Base-by-base conservation (phyloP, 1,140 invertebrate genomes). In the Drusus annulatus region DNA sequence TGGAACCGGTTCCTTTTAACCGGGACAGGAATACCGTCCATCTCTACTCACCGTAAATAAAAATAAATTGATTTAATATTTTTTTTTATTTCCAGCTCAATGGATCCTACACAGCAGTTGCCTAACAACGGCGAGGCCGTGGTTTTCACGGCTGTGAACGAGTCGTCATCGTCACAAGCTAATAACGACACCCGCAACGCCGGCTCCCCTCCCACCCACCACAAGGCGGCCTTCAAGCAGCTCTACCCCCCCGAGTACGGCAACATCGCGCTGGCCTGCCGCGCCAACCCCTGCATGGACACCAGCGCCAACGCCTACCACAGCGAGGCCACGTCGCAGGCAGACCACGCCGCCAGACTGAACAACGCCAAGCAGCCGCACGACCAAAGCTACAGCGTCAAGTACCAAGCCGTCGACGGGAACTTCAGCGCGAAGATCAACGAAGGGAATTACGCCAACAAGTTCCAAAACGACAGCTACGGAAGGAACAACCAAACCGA, bases 121-220 rank as follows among this genome's bases (percentile, higher is more conserved):
- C 69, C 69, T 73, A 73, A 31, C 69, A 73, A 13, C 45, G 69
- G 69, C 45, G 69, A 73, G 51, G 69, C 50, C 69, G 69, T 52
- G 69, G 69, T 15, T 73, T 73, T 23, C 69, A 73, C 69, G 69
- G 69, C 69, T 73, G 69, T 51, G 69, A 73, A 54, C 69, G 69
- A 84, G 78, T 81, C 86, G 79, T 83, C 86, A 84, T 89, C 88
- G 87, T 89, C 89, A 87, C 89, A 89, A 84, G 88, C 80, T 87
- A 88, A 88, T 85, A 86, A 86, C 86, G 88, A 87, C 84, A 86
- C 83, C 84, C 73, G 45, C 15, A 21, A 63, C 58, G 7, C 21
- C 5, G 51, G 23, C n/a, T 25, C 71, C 1, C 25, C 75, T 15
- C 45, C 50, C 6, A 17, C 16, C 63, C 17, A 31, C 69, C 45